These are phyloP conservation scores for Lithophane semibrunnea DNA, from an alignment of 2,888 invertebrate genomes.

Conservation along the genomic window DNA sequence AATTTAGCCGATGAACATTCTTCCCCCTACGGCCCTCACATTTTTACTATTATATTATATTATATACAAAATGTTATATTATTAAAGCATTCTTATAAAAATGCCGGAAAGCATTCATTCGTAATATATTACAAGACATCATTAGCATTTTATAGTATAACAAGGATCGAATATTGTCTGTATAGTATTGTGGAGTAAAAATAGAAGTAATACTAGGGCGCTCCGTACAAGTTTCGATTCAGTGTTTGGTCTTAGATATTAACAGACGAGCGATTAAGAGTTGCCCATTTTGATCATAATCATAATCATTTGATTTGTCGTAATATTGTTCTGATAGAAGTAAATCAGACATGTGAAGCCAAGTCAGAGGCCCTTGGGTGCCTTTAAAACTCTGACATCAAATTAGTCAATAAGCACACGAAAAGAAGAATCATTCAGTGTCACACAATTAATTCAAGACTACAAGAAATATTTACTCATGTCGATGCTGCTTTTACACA, in stretches of 20 bases:
- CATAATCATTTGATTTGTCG: not conserved
- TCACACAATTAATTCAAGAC: not conserved
- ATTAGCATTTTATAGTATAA: constrained; percentile 24
- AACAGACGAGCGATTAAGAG: not conserved
- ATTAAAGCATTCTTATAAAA: not conserved
- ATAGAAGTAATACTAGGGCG: not conserved
- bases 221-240: not conserved
- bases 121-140: constrained; percentile 10
- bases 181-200: not conserved
- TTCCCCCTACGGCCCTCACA: not conserved
- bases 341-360: too few relatives aligned
- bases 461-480: not conserved
- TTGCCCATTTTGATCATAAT: not conserved
- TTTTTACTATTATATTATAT: constrained; percentile 4
- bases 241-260: not conserved
- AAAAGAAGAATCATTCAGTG: too few relatives aligned
- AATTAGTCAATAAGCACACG: too few relatives aligned
- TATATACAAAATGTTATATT: constrained; percentile 4
- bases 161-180: constrained; percentile 26
- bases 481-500: not conserved
- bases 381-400: too few relatives aligned
- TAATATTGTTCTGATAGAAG: too few relatives aligned
- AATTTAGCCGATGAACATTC: not conserved
- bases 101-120: not conserved
- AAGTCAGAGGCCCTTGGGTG: too few relatives aligned